These are phyloP conservation scores for Tor tambroides DNA, from an alignment of 2,113 vertebrate genomes.

Conservation along the genomic window DNA sequence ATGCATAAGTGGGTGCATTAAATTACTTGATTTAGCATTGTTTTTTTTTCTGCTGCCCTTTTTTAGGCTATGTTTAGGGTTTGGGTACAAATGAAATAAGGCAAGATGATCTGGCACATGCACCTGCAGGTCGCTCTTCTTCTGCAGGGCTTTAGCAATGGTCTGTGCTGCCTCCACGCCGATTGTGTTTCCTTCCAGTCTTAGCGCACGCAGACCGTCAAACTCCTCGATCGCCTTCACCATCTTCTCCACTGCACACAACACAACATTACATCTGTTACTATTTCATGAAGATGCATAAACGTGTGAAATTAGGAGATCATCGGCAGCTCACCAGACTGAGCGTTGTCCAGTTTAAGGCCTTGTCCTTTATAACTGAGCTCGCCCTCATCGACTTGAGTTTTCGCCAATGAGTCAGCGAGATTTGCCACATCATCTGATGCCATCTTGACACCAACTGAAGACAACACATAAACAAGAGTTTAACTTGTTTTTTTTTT, in stretches of 20 bases:
- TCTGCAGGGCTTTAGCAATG: conserved; percentile 92
- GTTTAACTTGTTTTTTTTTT: no score
- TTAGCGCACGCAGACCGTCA: conserved; percentile 84
- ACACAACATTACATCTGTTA: neutral
- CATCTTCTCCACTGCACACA: conserved; percentile 80
- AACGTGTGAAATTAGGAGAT: neutral
- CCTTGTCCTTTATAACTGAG: conserved; percentile 95
- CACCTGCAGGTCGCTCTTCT: conserved; percentile 90
- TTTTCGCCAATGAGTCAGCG: conserved; percentile 88
- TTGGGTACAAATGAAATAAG: neutral
- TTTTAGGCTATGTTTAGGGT: neutral
- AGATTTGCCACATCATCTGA: conserved; percentile 89
- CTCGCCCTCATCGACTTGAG: conserved; percentile 88
- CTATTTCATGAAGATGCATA: neutral
- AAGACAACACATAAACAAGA: neutral
- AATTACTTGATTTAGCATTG: neutral
- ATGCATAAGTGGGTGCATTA: neutral
- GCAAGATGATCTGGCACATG: neutral
- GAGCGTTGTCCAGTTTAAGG: conserved; percentile 89
- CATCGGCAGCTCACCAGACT: conserved; percentile 82
- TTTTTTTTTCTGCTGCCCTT: neutral
- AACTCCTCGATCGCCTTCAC: conserved; percentile 90
- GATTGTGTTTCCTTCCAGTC: conserved; percentile 94
- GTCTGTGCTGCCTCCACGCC: conserved; percentile 92
- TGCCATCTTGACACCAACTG: conserved; percentile 81